Evolutionary conservation across 2,888 invertebrate species (phyloP).

Genomic region (Xestia c-nigrum): DNA sequence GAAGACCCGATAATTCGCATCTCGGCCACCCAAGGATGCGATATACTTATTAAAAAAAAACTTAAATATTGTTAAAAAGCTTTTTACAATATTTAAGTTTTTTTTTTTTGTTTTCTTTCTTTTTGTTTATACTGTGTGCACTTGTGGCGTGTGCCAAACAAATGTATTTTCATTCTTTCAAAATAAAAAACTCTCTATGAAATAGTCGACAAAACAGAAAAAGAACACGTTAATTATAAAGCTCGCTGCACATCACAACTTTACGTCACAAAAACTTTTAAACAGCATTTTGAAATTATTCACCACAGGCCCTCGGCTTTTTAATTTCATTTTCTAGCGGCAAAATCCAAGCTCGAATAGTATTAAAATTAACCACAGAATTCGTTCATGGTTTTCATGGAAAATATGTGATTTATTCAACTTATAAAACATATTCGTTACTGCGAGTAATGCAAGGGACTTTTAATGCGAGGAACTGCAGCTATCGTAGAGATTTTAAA

Average conservation of each 20-base stretch:
- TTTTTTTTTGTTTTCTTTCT: too few species aligned
- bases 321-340: slow-evolving; percentile 73
- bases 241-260: slow-evolving; percentile 26
- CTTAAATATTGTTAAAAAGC: too few species aligned
- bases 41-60: too few species aligned
- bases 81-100: too few species aligned
- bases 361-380: slow-evolving; percentile 65
- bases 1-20: too few species aligned
- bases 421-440: slow-evolving; percentile 18
- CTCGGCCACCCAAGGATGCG: too few species aligned
- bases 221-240: slow-evolving; percentile 23
- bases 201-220: not conserved
- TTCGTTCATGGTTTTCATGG: slow-evolving; percentile 59
- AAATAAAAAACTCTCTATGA: too few species aligned
- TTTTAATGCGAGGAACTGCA: not conserved
- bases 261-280: slow-evolving; percentile 63
- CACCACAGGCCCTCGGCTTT: slow-evolving; percentile 70
- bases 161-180: too few species aligned
- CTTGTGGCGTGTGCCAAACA: too few species aligned
- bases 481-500: not conserved
- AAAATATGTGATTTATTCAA: slow-evolving; percentile 54
- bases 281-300: slow-evolving; percentile 75
- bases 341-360: slow-evolving; percentile 67
- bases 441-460: not conserved
- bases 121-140: too few species aligned